Evolutionary conservation across 2,888 invertebrate genomes (phyloP).

Genomic region (Operophtera brumata): DNA sequence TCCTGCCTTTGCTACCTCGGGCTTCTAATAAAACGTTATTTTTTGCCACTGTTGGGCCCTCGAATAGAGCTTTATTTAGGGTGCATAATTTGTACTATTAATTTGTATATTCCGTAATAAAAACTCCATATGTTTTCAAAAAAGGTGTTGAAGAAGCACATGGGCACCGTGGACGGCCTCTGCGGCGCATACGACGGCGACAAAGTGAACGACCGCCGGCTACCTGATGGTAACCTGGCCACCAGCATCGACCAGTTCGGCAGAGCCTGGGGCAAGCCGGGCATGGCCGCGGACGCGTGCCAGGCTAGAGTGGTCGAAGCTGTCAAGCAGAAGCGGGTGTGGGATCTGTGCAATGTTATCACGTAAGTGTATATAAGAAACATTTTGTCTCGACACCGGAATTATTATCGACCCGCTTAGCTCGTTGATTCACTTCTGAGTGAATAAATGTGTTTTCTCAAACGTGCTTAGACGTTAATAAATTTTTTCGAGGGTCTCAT

Average conservation of each 20-base stretch:
- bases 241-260: conserved; percentile 86
- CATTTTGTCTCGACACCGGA: not conserved
- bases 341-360: conserved; percentile 84
- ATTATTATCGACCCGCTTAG: too few relatives aligned
- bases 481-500: too few relatives aligned
- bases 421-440: too few relatives aligned
- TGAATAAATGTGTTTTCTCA: too few relatives aligned
- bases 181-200: conserved; percentile 89
- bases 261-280: conserved; percentile 85
- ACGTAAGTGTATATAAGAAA: conserved; percentile 70
- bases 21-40: too few relatives aligned
- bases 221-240: conserved; percentile 84
- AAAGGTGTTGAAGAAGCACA: conserved; percentile 80
- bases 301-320: conserved; percentile 82
- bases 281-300: conserved; percentile 75
- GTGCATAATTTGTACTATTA: too few relatives aligned
- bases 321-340: conserved; percentile 82
- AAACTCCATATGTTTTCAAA: too few relatives aligned
- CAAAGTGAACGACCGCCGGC: conserved; percentile 84
- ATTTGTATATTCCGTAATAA: too few relatives aligned
- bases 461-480: too few relatives aligned
- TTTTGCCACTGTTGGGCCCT: too few relatives aligned
- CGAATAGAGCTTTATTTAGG: too few relatives aligned
- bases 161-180: conserved; percentile 86
- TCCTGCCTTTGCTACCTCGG: too few relatives aligned